Percentiles rank a stretch among this genome's conserved stretches.
Evolutionary conservation across 2,888 invertebrate genomes (phyloP).

Genomic region (Griposia aprilina): DNA sequence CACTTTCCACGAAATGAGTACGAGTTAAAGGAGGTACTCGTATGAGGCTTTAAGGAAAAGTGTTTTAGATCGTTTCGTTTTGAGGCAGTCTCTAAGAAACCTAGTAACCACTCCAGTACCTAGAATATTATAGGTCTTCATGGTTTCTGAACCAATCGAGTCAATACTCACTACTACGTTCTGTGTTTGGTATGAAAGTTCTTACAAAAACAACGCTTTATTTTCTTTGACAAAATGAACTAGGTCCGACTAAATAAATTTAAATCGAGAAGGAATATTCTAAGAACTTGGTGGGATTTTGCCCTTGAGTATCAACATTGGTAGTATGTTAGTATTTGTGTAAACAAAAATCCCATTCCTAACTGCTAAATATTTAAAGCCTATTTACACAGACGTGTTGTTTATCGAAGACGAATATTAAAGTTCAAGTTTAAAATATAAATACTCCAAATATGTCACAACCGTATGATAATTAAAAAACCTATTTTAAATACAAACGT

Average conservation of each 20-base stretch:
- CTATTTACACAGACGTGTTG: constrained; percentile 40
- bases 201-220: neutral
- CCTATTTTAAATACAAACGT: constrained; percentile 19
- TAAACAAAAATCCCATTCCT: constrained; percentile 39
- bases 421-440: constrained; percentile 50
- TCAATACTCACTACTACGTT: neutral
- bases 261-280: neutral
- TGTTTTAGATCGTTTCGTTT: neutral
- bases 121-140: neutral
- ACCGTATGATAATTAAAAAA: constrained; percentile 46
- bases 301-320: constrained; percentile 35
- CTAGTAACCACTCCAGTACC: neutral
- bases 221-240: neutral
- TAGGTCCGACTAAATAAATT: neutral
- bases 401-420: constrained; percentile 35
- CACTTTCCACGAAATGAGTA: constrained; percentile 35
- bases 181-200: neutral
- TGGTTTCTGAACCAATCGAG: neutral
- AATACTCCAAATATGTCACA: constrained; percentile 52
- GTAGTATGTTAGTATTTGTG: constrained; percentile 14
- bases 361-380: constrained; percentile 41
- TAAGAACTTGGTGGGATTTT: neutral
- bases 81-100: neutral
- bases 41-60: constrained; percentile 2
- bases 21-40: neutral